Percentiles rank a stretch among this genome's conserved stretches.
These are phyloP conservation scores for Pipra filicauda DNA, from an alignment of 2,113 vertebrate species.

Conservation along the genomic window DNA sequence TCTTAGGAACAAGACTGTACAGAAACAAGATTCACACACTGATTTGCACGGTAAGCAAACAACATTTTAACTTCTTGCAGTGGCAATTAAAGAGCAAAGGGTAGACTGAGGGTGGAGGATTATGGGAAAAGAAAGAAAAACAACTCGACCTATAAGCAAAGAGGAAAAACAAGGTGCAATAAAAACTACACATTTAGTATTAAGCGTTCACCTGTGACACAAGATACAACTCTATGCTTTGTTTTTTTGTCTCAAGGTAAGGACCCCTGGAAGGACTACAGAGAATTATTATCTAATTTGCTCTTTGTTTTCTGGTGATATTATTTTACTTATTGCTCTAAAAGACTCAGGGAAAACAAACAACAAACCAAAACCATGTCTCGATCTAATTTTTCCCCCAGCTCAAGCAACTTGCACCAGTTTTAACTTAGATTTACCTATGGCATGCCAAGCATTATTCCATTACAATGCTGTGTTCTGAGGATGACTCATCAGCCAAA, in stretches of 20 bases:
- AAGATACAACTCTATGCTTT: background rate
- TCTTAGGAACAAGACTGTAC: background rate
- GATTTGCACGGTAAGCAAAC: background rate
- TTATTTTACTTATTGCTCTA: background rate
- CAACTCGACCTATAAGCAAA: background rate
- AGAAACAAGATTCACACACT: background rate
- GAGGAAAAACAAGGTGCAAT: background rate
- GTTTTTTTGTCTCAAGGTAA: background rate
- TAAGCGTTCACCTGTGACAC: background rate
- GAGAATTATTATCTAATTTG: background rate
- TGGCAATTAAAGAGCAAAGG: background rate
- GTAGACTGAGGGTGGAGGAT: background rate
- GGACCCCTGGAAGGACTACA: background rate
- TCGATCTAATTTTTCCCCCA: background rate
- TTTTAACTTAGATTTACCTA: background rate
- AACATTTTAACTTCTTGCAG: background rate
- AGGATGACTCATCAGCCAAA: constrained; percentile 1
- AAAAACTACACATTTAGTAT: background rate
- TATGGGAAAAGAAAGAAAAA: background rate
- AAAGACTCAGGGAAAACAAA: background rate
- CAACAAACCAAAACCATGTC: background rate
- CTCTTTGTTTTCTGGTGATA: background rate
- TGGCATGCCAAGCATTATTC: background rate
- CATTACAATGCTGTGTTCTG: constrained; percentile 6
- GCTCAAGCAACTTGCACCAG: background rate